phyloP scores from a whole-genome alignment of 2,797 vertebrate species.

The Melanogrammus aeglefinus region DNA sequence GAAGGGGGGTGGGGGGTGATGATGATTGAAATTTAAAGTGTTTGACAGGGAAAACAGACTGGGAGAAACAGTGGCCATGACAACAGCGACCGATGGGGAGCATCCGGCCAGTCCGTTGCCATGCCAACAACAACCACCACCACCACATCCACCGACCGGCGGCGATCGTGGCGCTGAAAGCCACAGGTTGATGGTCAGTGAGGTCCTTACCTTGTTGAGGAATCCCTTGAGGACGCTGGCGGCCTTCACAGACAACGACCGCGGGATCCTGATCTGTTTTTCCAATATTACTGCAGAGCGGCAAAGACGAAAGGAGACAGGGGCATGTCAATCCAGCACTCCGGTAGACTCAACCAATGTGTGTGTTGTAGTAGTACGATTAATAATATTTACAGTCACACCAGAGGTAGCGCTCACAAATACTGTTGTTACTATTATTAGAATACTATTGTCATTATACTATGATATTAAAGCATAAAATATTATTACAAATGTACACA shows the following conservation, averaged over 20 bases:
- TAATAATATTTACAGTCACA: background rate
- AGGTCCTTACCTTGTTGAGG: constrained; percentile 89
- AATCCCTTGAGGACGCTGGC: constrained; percentile 98
- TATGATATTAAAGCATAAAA: background rate
- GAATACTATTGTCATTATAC: background rate
- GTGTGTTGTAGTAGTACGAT: background rate
- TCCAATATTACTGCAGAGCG: constrained; percentile 89
- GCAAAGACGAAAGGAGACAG: constrained; percentile 21
- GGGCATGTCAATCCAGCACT: background rate
- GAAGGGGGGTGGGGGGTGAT: constrained; percentile 5
- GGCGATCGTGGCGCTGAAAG: constrained; percentile 10
- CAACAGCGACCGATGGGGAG: background rate
- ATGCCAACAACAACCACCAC: constrained; percentile 4
- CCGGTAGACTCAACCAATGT: background rate
- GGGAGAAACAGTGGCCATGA: constrained; percentile 12
- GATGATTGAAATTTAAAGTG: background rate
- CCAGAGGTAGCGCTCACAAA: background rate
- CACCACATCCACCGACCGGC: background rate
- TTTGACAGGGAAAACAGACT: background rate
- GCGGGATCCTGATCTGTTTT: constrained; percentile 97
- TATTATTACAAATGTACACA: background rate
- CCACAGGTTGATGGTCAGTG: constrained; percentile 6
- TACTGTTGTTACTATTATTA: background rate
- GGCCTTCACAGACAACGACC: constrained; percentile 97
- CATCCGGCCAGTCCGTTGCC: too few species aligned